Percentiles rank a stretch among this genome's conserved stretches.
Evolutionary conservation across 2,113 vertebrate genomes (phyloP).

Genomic region (Phylloscopus trochiloides): DNA sequence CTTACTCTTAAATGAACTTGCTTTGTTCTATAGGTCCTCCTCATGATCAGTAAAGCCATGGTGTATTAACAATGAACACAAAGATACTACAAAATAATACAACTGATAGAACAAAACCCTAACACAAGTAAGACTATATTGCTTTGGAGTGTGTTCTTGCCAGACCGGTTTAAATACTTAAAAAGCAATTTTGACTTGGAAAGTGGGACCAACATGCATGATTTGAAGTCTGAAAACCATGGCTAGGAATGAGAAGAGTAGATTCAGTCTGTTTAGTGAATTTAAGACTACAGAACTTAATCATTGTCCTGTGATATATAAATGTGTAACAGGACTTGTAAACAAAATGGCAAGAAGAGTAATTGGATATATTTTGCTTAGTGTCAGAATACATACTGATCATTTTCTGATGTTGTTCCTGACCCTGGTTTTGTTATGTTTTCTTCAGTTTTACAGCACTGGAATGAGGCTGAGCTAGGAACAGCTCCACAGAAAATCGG

Average conservation of each 20-base stretch:
- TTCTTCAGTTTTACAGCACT: background rate
- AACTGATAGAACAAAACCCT: background rate
- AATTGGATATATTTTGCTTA: background rate
- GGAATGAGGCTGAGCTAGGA: background rate
- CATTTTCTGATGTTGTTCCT: background rate
- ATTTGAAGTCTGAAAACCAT: conserved; percentile 6
- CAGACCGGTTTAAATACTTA: background rate
- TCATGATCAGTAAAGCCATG: background rate
- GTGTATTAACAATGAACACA: background rate
- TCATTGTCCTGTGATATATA: background rate
- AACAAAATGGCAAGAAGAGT: background rate
- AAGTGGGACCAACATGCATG: background rate
- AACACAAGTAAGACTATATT: background rate
- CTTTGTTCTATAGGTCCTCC: background rate
- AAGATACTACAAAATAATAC: background rate
- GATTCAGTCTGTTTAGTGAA: background rate
- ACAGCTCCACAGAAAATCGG: background rate
- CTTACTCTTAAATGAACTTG: background rate
- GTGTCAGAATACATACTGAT: background rate
- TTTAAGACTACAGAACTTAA: background rate
- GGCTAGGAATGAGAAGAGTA: background rate
- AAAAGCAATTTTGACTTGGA: background rate
- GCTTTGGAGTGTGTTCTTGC: background rate
- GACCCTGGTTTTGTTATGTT: background rate
- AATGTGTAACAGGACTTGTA: background rate